Conservation (phyloP, 1,140 invertebrate species). For the Charaxes varanes region DNA sequence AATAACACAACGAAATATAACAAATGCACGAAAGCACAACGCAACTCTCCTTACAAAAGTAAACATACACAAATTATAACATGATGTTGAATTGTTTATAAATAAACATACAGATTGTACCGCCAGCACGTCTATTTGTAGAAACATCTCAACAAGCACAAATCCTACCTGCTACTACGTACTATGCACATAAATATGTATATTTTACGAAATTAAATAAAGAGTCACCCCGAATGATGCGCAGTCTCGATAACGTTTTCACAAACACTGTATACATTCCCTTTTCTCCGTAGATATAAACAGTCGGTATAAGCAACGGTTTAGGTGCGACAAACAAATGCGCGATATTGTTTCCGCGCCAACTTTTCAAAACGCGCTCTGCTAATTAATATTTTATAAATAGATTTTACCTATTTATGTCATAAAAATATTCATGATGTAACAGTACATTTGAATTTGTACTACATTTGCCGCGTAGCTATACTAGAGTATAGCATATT, state of each 20-base stretch:
- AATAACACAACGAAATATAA: too few relatives aligned
- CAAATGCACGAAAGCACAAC: too few relatives aligned
- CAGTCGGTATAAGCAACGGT: slow-evolving; percentile 3
- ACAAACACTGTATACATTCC: slow-evolving; percentile 19
- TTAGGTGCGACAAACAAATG: slow-evolving; percentile 10
- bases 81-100: too few relatives aligned
- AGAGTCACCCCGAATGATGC: slow-evolving; percentile 8
- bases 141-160: too few relatives aligned
- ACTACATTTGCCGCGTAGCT: background rate
- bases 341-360: slow-evolving; percentile 24
- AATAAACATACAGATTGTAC: too few relatives aligned
- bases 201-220: too few relatives aligned
- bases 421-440: slow-evolving; percentile 10
- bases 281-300: slow-evolving; percentile 3
- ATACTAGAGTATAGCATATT: background rate
- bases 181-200: too few relatives aligned
- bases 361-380: slow-evolving; percentile 15
- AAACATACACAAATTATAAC: too few relatives aligned
- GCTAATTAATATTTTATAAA: slow-evolving; percentile 21
- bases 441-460: background rate
- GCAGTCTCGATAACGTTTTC: slow-evolving; percentile 10
- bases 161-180: too few relatives aligned
- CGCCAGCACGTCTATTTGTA: too few relatives aligned
- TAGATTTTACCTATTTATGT: slow-evolving; percentile 21
- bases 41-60: too few relatives aligned